Conservation (phyloP, 2,113 vertebrate species). For the Corynorhinus townsendii region DNA sequence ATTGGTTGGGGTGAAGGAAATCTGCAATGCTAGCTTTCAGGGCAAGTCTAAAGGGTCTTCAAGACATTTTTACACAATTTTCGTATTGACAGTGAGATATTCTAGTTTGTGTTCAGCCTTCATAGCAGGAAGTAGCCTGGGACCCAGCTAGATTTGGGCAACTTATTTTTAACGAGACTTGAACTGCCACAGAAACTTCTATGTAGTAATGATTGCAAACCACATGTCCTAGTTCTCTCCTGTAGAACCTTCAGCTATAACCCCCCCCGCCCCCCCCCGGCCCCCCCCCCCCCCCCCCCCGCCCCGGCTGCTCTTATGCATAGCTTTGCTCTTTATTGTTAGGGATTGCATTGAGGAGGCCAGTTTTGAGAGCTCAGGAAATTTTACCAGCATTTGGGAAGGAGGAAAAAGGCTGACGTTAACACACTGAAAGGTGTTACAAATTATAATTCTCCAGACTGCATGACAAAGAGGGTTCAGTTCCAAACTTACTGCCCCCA, state of each 20-base stretch:
- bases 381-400: slow-evolving; percentile 48
- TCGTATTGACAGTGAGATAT: background rate
- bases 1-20: background rate
- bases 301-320: background rate
- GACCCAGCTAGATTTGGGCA: slow-evolving; percentile 15
- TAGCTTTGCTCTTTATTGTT: background rate
- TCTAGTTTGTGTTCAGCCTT: slow-evolving; percentile 16
- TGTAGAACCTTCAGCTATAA: background rate
- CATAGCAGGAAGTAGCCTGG: background rate
- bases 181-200: background rate
- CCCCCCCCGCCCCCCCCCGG: too few species aligned
- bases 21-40: background rate
- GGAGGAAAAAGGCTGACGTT: background rate
- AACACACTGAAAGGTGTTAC: slow-evolving; percentile 45
- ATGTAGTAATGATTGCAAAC: background rate
- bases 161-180: slow-evolving; percentile 27
- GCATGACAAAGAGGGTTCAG: slow-evolving; percentile 12
- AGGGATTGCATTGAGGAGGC: slow-evolving; percentile 43
- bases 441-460: slow-evolving; percentile 20
- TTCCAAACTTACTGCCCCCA: slow-evolving; percentile 10
- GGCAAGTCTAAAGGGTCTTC: background rate
- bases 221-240: background rate
- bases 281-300: background rate
- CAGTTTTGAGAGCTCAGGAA: slow-evolving; percentile 31
- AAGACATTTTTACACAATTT: background rate